A percentile compares a stretch with the other conserved stretches of the same genome.
Conservation (phyloP, 1,140 invertebrate species). For the Hesperophylax magnus region DNA sequence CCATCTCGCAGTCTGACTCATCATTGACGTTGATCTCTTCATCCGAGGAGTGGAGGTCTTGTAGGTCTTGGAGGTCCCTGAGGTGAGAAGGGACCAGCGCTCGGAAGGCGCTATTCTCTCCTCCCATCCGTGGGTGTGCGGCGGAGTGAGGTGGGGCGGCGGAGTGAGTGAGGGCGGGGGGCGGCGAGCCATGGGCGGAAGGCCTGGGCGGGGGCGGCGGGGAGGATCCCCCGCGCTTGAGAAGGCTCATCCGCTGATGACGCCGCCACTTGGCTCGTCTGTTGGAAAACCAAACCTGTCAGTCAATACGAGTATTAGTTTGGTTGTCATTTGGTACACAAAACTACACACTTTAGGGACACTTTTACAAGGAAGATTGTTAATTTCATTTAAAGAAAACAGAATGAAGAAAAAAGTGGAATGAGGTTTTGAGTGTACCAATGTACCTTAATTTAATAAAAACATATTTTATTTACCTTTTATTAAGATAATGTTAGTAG, state of each 20-base stretch:
- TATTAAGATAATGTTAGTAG: too few relatives aligned
- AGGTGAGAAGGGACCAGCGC: slow-evolving; percentile 73
- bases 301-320: slow-evolving; percentile 62
- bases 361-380: too few relatives aligned
- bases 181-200: slow-evolving; percentile 64
- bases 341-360: slow-evolving; percentile 19
- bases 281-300: slow-evolving; percentile 98
- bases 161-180: slow-evolving; percentile 71
- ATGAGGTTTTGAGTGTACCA: too few relatives aligned
- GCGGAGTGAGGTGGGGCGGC: slow-evolving; percentile 70
- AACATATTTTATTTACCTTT: too few relatives aligned
- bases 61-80: slow-evolving; percentile 61
- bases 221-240: slow-evolving; percentile 78
- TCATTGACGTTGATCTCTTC: slow-evolving; percentile 82
- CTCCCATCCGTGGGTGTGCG: slow-evolving; percentile 79
- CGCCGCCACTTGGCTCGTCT: slow-evolving; percentile 97
- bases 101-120: slow-evolving; percentile 89
- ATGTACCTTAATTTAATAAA: too few relatives aligned
- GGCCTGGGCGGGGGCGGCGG: slow-evolving; percentile 69
- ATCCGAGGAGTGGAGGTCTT: slow-evolving; percentile 68
- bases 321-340: slow-evolving; percentile 53
- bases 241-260: slow-evolving; percentile 93
- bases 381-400: too few relatives aligned
- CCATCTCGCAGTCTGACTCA: slow-evolving; percentile 69
- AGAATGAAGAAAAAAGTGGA: too few relatives aligned